phyloP scores from a whole-genome alignment of 2,888 invertebrate species.

The Minunthozetes semirufus region DNA sequence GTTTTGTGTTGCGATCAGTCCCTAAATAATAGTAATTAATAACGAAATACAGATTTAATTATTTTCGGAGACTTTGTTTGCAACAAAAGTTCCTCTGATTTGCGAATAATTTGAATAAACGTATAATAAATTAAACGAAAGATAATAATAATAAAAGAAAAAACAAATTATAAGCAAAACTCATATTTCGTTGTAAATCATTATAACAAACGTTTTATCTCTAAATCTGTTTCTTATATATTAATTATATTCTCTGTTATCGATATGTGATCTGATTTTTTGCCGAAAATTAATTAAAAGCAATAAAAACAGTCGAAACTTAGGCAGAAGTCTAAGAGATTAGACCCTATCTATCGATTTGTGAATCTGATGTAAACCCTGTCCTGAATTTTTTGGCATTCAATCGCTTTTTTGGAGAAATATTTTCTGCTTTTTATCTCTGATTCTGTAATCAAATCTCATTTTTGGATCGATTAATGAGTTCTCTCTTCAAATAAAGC shows the following conservation, averaged over 20 bases:
- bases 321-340: background rate
- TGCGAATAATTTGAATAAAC: background rate
- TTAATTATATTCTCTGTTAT: background rate
- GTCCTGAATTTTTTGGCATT: conserved; percentile 27
- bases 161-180: background rate
- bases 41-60: no score
- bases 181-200: conserved; percentile 26
- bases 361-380: conserved; percentile 23
- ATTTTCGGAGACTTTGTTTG: no score
- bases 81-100: background rate
- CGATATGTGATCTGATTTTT: conserved; percentile 27
- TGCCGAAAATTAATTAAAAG: background rate
- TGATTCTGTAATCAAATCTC: background rate
- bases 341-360: no score
- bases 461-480: background rate
- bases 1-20: background rate
- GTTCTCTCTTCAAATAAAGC: background rate
- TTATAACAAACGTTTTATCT: conserved; percentile 21
- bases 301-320: conserved; percentile 12
- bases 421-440: background rate
- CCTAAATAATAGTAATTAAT: background rate
- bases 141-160: background rate
- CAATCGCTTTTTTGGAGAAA: conserved; percentile 4
- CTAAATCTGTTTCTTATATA: conserved; percentile 15
- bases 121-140: background rate